Percentiles rank a stretch among this genome's conserved stretches.
phyloP scores from a whole-genome alignment of 1,140 invertebrate genomes.

The Formica selysi region DNA sequence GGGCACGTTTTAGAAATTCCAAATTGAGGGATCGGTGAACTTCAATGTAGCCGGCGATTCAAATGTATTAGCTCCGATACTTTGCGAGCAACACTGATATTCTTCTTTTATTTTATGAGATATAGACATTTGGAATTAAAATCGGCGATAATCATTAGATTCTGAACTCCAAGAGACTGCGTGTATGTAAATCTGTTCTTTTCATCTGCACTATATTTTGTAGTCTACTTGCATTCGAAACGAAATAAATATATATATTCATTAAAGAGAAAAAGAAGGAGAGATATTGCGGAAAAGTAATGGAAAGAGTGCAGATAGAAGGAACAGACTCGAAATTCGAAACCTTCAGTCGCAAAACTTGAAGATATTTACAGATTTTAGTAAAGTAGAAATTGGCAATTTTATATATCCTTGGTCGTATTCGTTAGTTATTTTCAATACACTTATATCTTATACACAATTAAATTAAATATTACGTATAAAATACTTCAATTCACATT shows the following conservation, averaged over 20 bases:
- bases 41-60: background rate
- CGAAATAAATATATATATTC: constrained; percentile 29
- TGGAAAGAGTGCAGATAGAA: background rate
- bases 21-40: background rate
- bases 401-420: constrained; percentile 46
- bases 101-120: background rate
- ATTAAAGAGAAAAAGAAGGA: background rate
- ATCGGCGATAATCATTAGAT: background rate
- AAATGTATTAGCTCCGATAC: constrained; percentile 26
- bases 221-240: background rate
- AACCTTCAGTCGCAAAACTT: constrained; percentile 6
- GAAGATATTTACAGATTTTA: constrained; percentile 22
- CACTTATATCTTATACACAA: constrained; percentile 6
- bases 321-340: background rate
- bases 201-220: background rate
- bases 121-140: background rate
- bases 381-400: constrained; percentile 40
- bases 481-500: constrained; percentile 22
- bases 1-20: constrained; percentile 1
- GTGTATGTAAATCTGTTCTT: constrained; percentile 13
- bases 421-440: constrained; percentile 33
- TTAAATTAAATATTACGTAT: constrained; percentile 41
- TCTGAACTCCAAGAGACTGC: background rate
- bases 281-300: background rate
- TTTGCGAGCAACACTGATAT: constrained; percentile 44